phyloP scores from a whole-genome alignment of 1,140 invertebrate genomes.

The Pachypeltis micranthus region DNA sequence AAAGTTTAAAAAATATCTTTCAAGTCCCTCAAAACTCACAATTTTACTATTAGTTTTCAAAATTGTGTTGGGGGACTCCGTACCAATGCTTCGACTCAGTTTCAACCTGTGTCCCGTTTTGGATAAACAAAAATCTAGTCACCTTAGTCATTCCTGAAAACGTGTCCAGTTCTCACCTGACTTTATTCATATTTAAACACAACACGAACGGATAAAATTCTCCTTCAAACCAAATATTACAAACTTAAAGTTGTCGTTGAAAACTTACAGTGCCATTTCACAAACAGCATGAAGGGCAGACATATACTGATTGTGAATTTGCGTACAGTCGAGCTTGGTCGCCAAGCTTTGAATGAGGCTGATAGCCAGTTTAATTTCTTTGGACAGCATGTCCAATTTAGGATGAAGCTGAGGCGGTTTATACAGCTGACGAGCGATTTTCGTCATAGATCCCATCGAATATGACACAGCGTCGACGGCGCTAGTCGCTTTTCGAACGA shows the following conservation, averaged over 20 bases:
- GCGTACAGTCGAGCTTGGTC: slow-evolving; percentile 64
- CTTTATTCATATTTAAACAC: too few relatives aligned
- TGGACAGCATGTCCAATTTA: slow-evolving; percentile 54
- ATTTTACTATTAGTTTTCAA: too few relatives aligned
- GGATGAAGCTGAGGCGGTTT: slow-evolving; percentile 49
- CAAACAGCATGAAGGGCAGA: slow-evolving; percentile 62
- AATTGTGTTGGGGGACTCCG: too few relatives aligned
- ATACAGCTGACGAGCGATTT: slow-evolving; percentile 49
- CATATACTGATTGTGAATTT: slow-evolving; percentile 65
- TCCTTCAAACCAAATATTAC: too few relatives aligned
- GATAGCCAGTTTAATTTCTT: slow-evolving; percentile 45
- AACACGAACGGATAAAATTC: too few relatives aligned
- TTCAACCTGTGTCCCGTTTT: too few relatives aligned
- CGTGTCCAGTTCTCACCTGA: too few relatives aligned
- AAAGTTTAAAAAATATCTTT: too few relatives aligned
- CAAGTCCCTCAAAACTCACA: too few relatives aligned
- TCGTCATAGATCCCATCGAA: slow-evolving; percentile 46
- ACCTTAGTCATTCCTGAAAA: too few relatives aligned
- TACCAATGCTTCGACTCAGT: too few relatives aligned
- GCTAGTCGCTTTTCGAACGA: slow-evolving; percentile 55
- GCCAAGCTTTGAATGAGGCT: slow-evolving; percentile 43
- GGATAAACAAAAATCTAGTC: too few relatives aligned
- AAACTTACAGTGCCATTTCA: slow-evolving; percentile 58
- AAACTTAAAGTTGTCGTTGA: background rate
- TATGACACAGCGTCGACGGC: slow-evolving; percentile 56